Base-by-base conservation (phyloP, 2,113 vertebrate species). In the Ictalurus furcatus region DNA sequence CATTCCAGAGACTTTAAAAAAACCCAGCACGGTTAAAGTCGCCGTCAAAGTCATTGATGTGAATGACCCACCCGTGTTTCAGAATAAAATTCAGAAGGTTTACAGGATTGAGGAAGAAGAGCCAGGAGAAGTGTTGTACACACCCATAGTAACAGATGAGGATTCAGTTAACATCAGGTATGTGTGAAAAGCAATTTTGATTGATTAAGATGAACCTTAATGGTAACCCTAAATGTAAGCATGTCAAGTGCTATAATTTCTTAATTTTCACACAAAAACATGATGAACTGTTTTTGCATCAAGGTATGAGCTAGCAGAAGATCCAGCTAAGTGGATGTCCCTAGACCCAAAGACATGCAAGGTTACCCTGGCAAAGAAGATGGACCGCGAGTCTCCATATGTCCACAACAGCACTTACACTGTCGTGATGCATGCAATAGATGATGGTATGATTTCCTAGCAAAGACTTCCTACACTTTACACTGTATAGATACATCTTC, bases 341-440 rank as follows among this genome's bases (percentile, higher is more conserved):
- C 44, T 97, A 54, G 94, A 97, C 85, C 67, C 91, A 30, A 93
- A 91, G 84, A 96, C 96, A 0, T 97, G 97, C 61, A 28, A 48
- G 4, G 59, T 98, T 7, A 95, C 48, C 79, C 67, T 96, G n/a
- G 17, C 17, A 12, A 84, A 94, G 91, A 95, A 87, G 59, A 92
- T 97, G 90, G 96, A 97, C 92, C 91, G 93, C 58, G 97, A 98
- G 87, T 97, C 96, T 0, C 90, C 92, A 0, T 89, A 90, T 44
- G 94, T 97, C 17, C 90, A 94, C 0, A 6, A 93, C 0, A 93
- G 82, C 54, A 54, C 93, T 71, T 97, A 98, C 76, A 91, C 54
- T 16, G n/a, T 97, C 6, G 0, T 95, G 0, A 65, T 96, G 2
- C 90, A 67, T 0, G 96, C 96, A 4, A 37, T 94, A 54, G 97